phyloP scores from a whole-genome alignment of 1,140 invertebrate genomes.

The Sipha flava region DNA sequence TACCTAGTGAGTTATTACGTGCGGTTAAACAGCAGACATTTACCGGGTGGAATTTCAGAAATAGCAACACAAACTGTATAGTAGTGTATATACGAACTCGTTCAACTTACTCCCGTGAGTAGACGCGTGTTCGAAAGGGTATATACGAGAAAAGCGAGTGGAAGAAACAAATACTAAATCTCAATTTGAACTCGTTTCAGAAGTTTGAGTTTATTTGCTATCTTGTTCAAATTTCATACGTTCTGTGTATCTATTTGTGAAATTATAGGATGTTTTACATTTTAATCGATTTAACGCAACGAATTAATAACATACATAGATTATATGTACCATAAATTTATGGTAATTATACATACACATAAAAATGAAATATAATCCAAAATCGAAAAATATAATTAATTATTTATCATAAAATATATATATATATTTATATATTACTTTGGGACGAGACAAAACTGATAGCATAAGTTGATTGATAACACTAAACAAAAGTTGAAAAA shows the following conservation, averaged over 20 bases:
- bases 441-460: too few relatives aligned
- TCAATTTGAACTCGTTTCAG: background rate
- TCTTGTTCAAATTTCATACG: background rate
- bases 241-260: background rate
- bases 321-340: too few relatives aligned
- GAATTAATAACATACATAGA: too few relatives aligned
- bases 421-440: too few relatives aligned
- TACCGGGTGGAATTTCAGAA: background rate
- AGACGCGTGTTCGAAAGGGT: background rate
- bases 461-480: too few relatives aligned
- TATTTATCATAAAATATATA: too few relatives aligned
- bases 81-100: background rate
- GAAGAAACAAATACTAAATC: background rate
- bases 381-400: too few relatives aligned
- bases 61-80: background rate
- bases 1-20: background rate
- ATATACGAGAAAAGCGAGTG: background rate
- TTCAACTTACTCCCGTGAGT: background rate
- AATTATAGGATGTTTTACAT: too few relatives aligned
- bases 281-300: too few relatives aligned
- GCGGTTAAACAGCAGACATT: constrained; percentile 8
- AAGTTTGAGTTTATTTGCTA: background rate
- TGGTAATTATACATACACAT: too few relatives aligned
- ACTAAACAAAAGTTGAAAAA: too few relatives aligned
- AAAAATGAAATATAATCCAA: too few relatives aligned